These are phyloP conservation scores for Sinella curviseta DNA, from an alignment of 1,140 invertebrate species.

Conservation along the genomic window DNA sequence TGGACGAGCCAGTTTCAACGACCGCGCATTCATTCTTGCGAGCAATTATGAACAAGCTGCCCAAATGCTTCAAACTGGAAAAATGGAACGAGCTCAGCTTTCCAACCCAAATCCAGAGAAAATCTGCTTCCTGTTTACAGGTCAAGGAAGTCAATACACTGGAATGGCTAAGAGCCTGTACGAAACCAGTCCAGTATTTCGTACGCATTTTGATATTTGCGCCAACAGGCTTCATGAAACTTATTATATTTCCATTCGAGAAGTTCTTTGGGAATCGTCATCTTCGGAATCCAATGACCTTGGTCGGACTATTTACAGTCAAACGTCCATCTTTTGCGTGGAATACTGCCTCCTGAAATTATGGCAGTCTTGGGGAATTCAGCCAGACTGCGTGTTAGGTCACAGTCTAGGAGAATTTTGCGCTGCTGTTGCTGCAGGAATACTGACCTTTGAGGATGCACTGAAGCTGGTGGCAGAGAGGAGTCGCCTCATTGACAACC, in stretches of 20 bases:
- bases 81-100: slow-evolving; percentile 21
- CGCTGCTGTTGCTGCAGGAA: slow-evolving; percentile 32
- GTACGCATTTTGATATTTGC: slow-evolving; percentile 21
- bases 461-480: slow-evolving; percentile 24
- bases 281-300: neutral
- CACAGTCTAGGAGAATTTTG: slow-evolving; percentile 42
- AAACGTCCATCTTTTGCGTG: slow-evolving; percentile 39
- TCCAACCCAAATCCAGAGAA: neutral
- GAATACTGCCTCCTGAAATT: slow-evolving; percentile 32
- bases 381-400: slow-evolving; percentile 31
- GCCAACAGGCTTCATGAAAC: neutral
- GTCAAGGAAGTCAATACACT: slow-evolving; percentile 40
- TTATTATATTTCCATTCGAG: neutral
- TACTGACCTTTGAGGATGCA: slow-evolving; percentile 35
- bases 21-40: slow-evolving; percentile 25
- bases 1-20: slow-evolving; percentile 29
- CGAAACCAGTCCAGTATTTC: slow-evolving; percentile 27
- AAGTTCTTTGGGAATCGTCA: neutral
- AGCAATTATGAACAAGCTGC: slow-evolving; percentile 12
- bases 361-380: slow-evolving; percentile 37
- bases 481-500: slow-evolving; percentile 26
- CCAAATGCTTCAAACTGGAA: neutral
- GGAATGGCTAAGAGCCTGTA: slow-evolving; percentile 36
- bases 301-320: slow-evolving; percentile 32
- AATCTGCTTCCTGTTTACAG: slow-evolving; percentile 38